A percentile compares a stretch with the other conserved stretches of the same genome.
Evolutionary conservation across 2,113 vertebrate genomes (phyloP).

Genomic region (Guaruba guarouba): DNA sequence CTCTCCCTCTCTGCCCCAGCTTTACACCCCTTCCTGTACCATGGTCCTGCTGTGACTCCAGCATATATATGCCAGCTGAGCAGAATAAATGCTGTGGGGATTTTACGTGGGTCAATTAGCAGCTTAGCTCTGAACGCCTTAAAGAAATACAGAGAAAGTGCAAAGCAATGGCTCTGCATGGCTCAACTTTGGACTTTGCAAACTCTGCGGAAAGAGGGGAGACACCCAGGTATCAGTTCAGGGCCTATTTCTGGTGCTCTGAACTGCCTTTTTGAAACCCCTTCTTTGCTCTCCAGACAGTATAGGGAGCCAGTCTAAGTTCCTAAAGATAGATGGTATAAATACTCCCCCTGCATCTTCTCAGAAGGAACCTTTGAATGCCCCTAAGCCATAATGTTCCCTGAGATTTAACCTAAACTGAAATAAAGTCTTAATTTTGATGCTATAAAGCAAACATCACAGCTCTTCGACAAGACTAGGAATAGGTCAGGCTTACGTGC

Average conservation of each 20-base stretch:
- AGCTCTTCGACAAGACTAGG: conserved; percentile 17
- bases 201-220: neutral
- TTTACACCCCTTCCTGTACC: fast-evolving
- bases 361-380: neutral
- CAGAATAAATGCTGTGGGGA: neutral
- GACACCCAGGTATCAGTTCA: neutral
- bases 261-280: neutral
- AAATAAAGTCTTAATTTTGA: conserved; percentile 21
- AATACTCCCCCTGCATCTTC: neutral
- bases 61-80: neutral
- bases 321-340: neutral
- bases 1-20: neutral
- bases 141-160: neutral
- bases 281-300: neutral
- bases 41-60: neutral
- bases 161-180: neutral
- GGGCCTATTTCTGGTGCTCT: neutral
- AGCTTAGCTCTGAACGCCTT: neutral
- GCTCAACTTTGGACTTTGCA: neutral
- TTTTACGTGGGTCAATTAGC: neutral
- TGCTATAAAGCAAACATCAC: conserved; percentile 27
- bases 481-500: conserved; percentile 41
- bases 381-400: neutral
- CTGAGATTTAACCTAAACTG: conserved; percentile 15
- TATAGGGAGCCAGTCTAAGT: neutral